phyloP scores from a whole-genome alignment of 2,888 invertebrate genomes.

The Volucella bombylans region DNA sequence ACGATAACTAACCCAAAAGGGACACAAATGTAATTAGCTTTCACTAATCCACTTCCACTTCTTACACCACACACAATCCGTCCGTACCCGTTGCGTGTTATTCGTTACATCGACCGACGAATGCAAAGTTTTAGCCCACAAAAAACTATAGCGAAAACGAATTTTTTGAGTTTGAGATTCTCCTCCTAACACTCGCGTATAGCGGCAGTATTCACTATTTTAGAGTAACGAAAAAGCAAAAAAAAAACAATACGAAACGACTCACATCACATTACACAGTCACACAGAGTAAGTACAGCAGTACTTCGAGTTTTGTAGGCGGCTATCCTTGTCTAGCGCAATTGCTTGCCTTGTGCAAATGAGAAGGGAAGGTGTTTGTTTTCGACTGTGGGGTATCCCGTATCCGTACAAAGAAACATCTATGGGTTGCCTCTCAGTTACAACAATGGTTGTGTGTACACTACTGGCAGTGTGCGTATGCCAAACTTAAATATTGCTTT shows the following conservation, averaged over 20 bases:
- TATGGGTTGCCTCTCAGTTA: slow-evolving; percentile 11
- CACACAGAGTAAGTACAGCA: slow-evolving; percentile 55
- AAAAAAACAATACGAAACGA: no score
- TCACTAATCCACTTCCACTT: slow-evolving; percentile 14
- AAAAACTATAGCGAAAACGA: no score
- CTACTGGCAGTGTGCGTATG: slow-evolving; percentile 16
- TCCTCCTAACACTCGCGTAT: no score
- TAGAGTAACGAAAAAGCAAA: slow-evolving; percentile 37
- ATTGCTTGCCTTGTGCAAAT: slow-evolving; percentile 44
- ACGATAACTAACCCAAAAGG: neutral
- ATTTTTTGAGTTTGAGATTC: no score
- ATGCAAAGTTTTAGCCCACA: no score
- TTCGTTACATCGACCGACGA: no score
- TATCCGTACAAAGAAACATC: neutral
- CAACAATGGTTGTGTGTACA: slow-evolving; percentile 12
- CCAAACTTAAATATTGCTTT: slow-evolving; percentile 55
- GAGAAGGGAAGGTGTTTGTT: slow-evolving; percentile 40
- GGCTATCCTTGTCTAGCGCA: slow-evolving; percentile 64
- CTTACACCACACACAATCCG: no score
- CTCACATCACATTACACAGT: neutral
- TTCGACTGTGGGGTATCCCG: neutral
- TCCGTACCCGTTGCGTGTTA: no score
- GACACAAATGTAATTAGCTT: slow-evolving; percentile 7
- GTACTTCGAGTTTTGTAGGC: slow-evolving; percentile 17
- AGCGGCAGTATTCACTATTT: slow-evolving; percentile 53